Evolutionary conservation across 1,140 invertebrate genomes (phyloP), one percentile per base, ranked within the genome.

Genomic region (Tetranychus cinnabarinus): DNA sequence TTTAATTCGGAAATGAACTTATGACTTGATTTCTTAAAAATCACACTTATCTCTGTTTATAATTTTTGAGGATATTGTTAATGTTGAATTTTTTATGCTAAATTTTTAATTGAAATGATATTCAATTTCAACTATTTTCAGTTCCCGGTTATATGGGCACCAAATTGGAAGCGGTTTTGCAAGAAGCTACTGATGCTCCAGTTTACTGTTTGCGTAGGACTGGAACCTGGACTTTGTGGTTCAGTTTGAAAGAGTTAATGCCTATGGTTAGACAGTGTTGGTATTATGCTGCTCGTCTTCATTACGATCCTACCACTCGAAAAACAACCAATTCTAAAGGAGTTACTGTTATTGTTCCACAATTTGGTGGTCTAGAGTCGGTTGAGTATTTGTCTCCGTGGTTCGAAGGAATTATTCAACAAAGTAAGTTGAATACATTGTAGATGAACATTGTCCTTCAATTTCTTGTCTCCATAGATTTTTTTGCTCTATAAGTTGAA

Each of bases 131-230:
- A 23, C 10, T 42, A 42, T 42, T 5, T 42, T 52, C 50, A 45
- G 60, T 61, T 4, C 55, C 60, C 8, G 60, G 60, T 10, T 56
- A 61, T 59, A 42, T 37, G 52, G 60, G 60, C 10, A 58, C 23
- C 42, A 50, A 58, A 61, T 37, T 61, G 10, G 37, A 61, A 15
- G 52, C 33, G 10, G 12, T 31, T 15, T 15, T 57, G 2, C n/a
- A 61, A 23, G n/a, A 23, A 46, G 36, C 5, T 8, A 4, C 37
- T 35, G 13, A 59, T 6, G 3, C 12, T 31, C 33, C 23, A 13
- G 6, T 37, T 31, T 35, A 45, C 6, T 59, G 58, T 13, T 46
- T 42, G 0, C 33, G 33, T 5, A 2, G 31, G 10, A 4, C 42
- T 7, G 34, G 36, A 35, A 46, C 23, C 6, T 52, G 39, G 42